Conservation (phyloP, 2,888 invertebrate genomes). For the Polymixis lichenea region DNA sequence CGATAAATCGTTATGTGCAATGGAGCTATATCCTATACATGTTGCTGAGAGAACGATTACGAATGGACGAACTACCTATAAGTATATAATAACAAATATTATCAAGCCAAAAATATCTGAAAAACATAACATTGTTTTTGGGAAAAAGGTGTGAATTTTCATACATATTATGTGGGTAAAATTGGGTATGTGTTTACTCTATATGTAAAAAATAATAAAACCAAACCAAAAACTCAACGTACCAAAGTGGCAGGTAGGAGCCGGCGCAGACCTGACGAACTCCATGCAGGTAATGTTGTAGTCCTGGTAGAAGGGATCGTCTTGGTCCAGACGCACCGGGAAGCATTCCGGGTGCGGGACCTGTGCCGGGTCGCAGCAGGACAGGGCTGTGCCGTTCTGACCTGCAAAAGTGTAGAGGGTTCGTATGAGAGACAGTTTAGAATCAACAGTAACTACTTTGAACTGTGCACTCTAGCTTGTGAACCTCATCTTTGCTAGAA, state of each 20-base stretch:
- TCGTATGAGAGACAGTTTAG: background rate
- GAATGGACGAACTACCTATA: background rate
- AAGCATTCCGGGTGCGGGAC: conserved; percentile 94
- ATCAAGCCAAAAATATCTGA: background rate
- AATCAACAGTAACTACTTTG: too few species aligned
- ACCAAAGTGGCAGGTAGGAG: conserved; percentile 94
- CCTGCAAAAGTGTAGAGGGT: conserved; percentile 75
- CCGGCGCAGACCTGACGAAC: conserved; percentile 95
- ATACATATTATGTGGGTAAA: background rate
- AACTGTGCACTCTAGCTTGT: too few species aligned
- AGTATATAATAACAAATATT: background rate
- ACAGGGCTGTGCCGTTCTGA: conserved; percentile 92
- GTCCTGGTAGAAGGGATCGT: conserved; percentile 93
- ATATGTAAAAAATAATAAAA: background rate
- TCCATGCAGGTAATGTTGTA: conserved; percentile 95
- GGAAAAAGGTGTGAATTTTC: background rate
- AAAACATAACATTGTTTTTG: background rate
- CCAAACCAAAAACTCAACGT: conserved; percentile 12
- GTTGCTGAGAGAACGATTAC: background rate
- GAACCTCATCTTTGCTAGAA: too few species aligned
- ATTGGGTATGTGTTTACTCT: background rate
- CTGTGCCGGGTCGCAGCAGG: conserved; percentile 91
- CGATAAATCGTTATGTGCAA: background rate
- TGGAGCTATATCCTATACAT: background rate
- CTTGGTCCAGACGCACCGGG: conserved; percentile 92